These are phyloP conservation scores for Trematomus loennbergii DNA, from an alignment of 2,113 vertebrate species.

Conservation along the genomic window DNA sequence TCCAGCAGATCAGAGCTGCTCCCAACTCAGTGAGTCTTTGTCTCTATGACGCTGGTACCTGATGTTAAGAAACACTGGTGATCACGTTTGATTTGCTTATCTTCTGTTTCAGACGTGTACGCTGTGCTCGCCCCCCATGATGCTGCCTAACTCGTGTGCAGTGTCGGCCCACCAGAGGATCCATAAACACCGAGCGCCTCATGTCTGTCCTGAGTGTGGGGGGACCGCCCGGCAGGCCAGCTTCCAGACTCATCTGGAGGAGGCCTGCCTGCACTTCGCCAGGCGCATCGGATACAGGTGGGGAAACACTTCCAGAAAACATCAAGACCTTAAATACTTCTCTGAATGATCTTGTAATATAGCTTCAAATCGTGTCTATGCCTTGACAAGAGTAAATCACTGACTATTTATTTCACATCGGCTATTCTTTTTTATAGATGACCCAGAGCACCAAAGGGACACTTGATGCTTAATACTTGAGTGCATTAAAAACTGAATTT, in stretches of 20 bases:
- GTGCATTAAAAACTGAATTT: neutral
- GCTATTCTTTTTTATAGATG: neutral
- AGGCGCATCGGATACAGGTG: constrained; percentile 94
- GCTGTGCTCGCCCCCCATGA: constrained; percentile 90
- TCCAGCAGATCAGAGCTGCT: constrained; percentile 86
- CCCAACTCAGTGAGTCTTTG: constrained; percentile 79
- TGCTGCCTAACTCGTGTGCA: constrained; percentile 92
- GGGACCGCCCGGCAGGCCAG: constrained; percentile 89
- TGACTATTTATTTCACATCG: neutral
- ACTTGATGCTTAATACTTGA: neutral
- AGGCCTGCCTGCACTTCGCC: constrained; percentile 93
- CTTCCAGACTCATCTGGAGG: constrained; percentile 90
- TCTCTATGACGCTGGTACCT: neutral
- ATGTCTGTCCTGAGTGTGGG: constrained; percentile 93
- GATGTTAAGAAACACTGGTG: neutral
- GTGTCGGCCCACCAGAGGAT: constrained; percentile 92
- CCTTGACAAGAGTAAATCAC: neutral
- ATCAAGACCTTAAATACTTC: neutral
- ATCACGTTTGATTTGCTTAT: neutral
- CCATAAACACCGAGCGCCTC: constrained; percentile 90
- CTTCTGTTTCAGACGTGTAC: constrained; percentile 85
- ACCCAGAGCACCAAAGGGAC: neutral
- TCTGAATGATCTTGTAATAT: neutral
- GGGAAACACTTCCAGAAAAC: neutral
- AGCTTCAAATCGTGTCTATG: neutral